Evolutionary conservation across 2,888 invertebrate genomes (phyloP), one percentile per base, ranked within the genome.

Genomic region (Ethmia dodecea): DNA sequence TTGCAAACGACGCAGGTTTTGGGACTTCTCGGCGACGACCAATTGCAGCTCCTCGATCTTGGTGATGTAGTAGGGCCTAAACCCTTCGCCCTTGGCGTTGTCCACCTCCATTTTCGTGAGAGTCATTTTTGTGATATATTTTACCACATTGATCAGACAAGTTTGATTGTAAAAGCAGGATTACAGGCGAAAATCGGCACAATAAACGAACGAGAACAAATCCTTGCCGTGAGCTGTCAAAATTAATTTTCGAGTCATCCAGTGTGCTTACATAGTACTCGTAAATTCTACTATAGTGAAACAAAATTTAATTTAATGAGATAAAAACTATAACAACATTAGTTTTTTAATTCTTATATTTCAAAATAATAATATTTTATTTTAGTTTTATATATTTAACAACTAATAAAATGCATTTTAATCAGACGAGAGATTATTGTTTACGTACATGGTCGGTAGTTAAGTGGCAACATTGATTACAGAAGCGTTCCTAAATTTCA

Each of bases 11-110:
- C 99, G 90, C 32, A 99, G 88, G 83, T 99, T 99, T 79, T 98
- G 98, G 52, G 96, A 95, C 69, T 99, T 99, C 60, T 99, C 98
- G n/a, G 97, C 95, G 3, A 99, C 97, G 53, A 96, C 91, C 35
- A 98, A 88, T 76, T 98, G 97, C 13, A 99, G 87, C 76, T 99
- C 98, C 78, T 99, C 99, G 43, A 98, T 98, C 87, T 99, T 99
- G 31, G 97, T 97, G 54, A 97, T 94, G 69, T 98, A 99, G 81
- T 99, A 99, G 0, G 96, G 95, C 45, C 96, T 93, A 66, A 98
- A 95, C 1, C 96, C 97, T 68, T 96, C 96, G 5, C 95, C 94
- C 64, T 92, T 93, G 29, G 68, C 79, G 45, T 79, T 87, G 72
- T 93, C 93, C 40, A 93, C 89, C 46, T 93, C 93, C 93, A 93